Evolutionary conservation across 2,888 invertebrate genomes (phyloP).

Genomic region (Nomada ruficornis): DNA sequence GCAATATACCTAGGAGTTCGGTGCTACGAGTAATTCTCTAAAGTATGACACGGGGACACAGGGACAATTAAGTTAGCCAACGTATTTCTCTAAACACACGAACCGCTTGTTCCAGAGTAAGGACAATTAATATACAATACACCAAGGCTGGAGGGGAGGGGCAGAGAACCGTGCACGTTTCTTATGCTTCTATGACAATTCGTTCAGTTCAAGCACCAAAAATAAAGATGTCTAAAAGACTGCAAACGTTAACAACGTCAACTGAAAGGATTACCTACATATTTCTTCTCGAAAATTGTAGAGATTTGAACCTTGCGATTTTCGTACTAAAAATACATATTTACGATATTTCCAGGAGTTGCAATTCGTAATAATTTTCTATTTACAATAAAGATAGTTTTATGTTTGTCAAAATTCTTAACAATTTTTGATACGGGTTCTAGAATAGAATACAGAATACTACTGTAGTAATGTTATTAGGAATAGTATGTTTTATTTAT

Average conservation of each 20-base stretch:
- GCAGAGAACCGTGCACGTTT: conserved; percentile 48
- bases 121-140: conserved; percentile 45
- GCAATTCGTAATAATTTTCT: too few species aligned
- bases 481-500: background rate
- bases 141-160: conserved; percentile 2
- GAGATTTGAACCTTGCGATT: too few species aligned
- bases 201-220: conserved; percentile 18
- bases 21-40: conserved; percentile 52
- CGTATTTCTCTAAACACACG: conserved; percentile 38
- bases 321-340: too few species aligned
- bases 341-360: too few species aligned
- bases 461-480: too few species aligned
- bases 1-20: conserved; percentile 51
- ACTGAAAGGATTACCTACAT: too few species aligned
- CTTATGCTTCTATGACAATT: background rate
- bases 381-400: too few species aligned
- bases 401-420: background rate
- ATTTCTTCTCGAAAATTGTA: too few species aligned
- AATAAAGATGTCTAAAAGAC: conserved; percentile 19
- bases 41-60: conserved; percentile 32
- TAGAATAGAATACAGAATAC: too few species aligned
- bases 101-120: conserved; percentile 6
- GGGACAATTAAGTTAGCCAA: conserved; percentile 33
- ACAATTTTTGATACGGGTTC: too few species aligned
- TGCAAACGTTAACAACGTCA: background rate